Conservation (phyloP, 2,888 invertebrate species). For the Tubulanus polymorphus region DNA sequence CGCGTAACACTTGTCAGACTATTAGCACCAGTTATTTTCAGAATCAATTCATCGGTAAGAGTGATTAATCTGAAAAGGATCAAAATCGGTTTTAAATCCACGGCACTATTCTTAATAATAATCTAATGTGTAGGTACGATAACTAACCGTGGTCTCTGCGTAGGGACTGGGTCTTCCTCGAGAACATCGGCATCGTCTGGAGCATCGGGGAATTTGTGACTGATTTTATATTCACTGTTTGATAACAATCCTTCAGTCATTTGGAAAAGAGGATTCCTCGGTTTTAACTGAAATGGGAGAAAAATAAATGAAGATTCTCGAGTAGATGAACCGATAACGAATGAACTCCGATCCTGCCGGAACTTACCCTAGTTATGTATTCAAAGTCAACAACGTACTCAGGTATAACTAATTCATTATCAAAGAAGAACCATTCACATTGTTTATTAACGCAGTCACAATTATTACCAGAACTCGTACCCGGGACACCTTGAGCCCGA, state of each 20-base stretch:
- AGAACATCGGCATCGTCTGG: conserved; percentile 37
- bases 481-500: too few relatives aligned
- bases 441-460: conserved; percentile 51
- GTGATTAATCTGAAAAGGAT: conserved; percentile 29
- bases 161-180: conserved; percentile 37
- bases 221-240: not conserved
- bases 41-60: conserved; percentile 38
- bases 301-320: too few relatives aligned
- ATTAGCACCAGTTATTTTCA: conserved; percentile 28
- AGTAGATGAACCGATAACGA: not conserved
- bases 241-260: conserved; percentile 25
- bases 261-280: conserved; percentile 31
- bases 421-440: conserved; percentile 52
- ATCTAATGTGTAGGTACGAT: not conserved
- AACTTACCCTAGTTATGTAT: conserved; percentile 48
- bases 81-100: not conserved
- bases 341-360: not conserved
- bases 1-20: conserved; percentile 32
- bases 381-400: conserved; percentile 54
- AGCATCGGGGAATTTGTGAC: conserved; percentile 20
- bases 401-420: conserved; percentile 47
- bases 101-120: not conserved
- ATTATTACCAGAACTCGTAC: too few relatives aligned
- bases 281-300: conserved; percentile 26
- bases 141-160: conserved; percentile 33